Evolutionary conservation across 2,797 vertebrate species (phyloP).

Genomic region (Chloroceryle amazona): DNA sequence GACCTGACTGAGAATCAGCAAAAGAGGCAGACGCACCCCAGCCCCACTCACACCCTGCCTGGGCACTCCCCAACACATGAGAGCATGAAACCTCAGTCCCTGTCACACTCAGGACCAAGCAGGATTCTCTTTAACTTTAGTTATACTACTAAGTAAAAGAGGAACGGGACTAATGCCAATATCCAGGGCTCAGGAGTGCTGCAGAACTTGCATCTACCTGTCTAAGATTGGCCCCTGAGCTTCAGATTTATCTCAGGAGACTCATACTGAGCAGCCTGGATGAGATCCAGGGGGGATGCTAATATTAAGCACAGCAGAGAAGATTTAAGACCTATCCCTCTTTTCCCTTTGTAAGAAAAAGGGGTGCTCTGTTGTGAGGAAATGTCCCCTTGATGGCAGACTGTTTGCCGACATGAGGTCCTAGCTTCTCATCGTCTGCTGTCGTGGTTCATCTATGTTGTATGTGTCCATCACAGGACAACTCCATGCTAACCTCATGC

Average conservation of each 20-base stretch:
- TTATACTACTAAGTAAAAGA: background rate
- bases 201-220: rapidly evolving
- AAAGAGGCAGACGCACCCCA: background rate
- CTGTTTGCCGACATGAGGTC: background rate
- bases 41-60: background rate
- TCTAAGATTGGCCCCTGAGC: background rate
- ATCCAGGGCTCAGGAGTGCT: background rate
- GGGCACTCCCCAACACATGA: rapidly evolving
- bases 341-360: background rate
- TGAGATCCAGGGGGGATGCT: background rate
- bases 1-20: background rate
- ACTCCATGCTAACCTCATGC: rapidly evolving
- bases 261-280: background rate
- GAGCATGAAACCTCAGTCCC: background rate
- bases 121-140: background rate
- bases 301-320: background rate
- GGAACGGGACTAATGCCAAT: background rate
- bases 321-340: background rate
- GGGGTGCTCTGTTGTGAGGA: background rate
- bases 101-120: background rate
- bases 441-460: background rate
- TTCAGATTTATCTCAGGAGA: background rate
- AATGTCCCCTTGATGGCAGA: background rate
- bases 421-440: background rate
- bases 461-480: background rate